Percentiles rank a stretch among this genome's conserved stretches.
phyloP scores from a whole-genome alignment of 1,140 invertebrate genomes.

The Oncopodura yosiiana region DNA sequence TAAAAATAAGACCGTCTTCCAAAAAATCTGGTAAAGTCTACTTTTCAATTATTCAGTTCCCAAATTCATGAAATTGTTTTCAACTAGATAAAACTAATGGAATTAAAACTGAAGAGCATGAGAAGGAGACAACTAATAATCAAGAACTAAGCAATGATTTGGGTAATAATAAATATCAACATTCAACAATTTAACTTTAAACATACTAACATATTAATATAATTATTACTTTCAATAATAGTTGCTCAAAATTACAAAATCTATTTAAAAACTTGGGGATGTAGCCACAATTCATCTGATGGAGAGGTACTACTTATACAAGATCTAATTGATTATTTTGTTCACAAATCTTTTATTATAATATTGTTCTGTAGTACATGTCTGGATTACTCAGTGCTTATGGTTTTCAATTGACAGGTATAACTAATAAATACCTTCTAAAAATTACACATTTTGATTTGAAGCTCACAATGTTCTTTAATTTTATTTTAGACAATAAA shows the following conservation, averaged over 20 bases:
- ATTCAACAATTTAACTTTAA: slow-evolving; percentile 37
- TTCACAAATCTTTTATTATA: slow-evolving; percentile 45
- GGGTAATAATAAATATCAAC: background rate
- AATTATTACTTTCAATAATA: no score
- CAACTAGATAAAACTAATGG: background rate
- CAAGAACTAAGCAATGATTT: background rate
- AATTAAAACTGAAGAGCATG: background rate
- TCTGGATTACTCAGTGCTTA: slow-evolving; percentile 78
- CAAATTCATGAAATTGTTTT: background rate
- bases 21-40: background rate
- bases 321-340: background rate
- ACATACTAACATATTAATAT: background rate
- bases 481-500: slow-evolving; percentile 53
- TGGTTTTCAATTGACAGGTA: slow-evolving; percentile 70
- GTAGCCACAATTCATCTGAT: slow-evolving; percentile 91
- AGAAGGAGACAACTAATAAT: background rate
- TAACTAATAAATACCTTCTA: background rate
- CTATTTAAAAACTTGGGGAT: slow-evolving; percentile 95
- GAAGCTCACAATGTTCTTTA: background rate
- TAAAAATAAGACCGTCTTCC: background rate
- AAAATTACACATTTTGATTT: slow-evolving; percentile 4
- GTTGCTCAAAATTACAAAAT: slow-evolving; percentile 83
- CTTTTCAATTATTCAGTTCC: background rate
- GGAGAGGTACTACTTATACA: slow-evolving; percentile 57
- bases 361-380: slow-evolving; percentile 73